phyloP scores from a whole-genome alignment of 1,140 invertebrate species.

The Drosophila parabipectinata region DNA sequence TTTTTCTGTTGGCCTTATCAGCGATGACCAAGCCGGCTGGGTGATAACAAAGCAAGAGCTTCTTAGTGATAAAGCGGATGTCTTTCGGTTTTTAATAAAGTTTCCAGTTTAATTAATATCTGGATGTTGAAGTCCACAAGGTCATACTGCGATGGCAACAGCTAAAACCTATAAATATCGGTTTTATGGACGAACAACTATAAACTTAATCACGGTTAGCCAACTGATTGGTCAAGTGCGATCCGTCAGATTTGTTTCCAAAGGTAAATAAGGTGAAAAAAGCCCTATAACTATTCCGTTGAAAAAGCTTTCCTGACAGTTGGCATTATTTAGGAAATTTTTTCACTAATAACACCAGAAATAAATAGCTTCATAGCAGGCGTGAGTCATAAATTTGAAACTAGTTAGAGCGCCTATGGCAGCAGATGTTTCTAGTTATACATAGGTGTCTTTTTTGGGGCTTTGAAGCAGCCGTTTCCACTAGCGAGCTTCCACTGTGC shows the following conservation, averaged over 20 bases:
- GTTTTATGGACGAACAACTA: constrained; percentile 27
- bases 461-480: background rate
- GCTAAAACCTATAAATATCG: constrained; percentile 41
- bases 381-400: constrained; percentile 19
- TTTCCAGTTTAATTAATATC: constrained; percentile 73
- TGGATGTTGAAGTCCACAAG: constrained; percentile 25
- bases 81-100: constrained; percentile 30
- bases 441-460: background rate
- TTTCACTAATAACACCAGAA: constrained; percentile 3
- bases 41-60: constrained; percentile 41
- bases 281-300: constrained; percentile 20
- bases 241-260: constrained; percentile 25
- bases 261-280: constrained; percentile 25
- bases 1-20: constrained; percentile 53
- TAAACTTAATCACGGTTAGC: constrained; percentile 44
- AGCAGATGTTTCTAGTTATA: background rate
- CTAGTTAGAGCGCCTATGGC: background rate
- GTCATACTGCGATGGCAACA: constrained; percentile 43
- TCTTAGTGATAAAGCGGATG: constrained; percentile 24
- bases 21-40: constrained; percentile 34
- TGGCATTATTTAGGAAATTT: constrained; percentile 42
- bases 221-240: constrained; percentile 19
- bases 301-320: constrained; percentile 19
- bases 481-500: constrained; percentile 18
- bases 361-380: background rate